Evolutionary conservation across 2,113 vertebrate species (phyloP), one percentile per base, ranked within the genome.

Genomic region (Platanista minor): DNA sequence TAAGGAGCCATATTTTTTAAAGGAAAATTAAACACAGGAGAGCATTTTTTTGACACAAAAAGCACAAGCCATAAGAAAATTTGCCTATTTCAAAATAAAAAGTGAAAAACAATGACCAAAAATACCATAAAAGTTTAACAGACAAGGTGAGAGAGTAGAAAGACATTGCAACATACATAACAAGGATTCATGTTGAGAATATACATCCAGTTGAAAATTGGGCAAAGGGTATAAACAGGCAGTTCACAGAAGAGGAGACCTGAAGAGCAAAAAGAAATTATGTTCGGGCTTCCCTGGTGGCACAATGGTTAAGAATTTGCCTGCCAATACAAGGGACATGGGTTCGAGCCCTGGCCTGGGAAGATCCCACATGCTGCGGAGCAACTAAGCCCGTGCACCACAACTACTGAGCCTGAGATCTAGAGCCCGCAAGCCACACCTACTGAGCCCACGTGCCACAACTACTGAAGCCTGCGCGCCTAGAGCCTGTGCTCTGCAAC

Each of bases 151-250:
- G 18, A n/a, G 36, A 41, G 21, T 12, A 31, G 13, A 14, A 52
- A 75, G 71, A n/a, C 36, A 13, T 7, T 29, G 57, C 11, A 2
- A 20, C 43, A 5, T 14, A 20, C 0, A 25, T 4, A 5, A 23
- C 52, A 8, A 83, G n/a, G 39, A 36, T 21, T 13, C 0, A 5
- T 11, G 23, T 2, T 39, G 86, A 59, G 46, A 64, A 18, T 3
- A 11, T 9, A 6, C 29, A 9, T 39, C 33, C 11, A 17, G 0
- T 6, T 52, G 36, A 31, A 85, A 41, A 23, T 0, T 6, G 41
- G 54, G 71, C 69, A 25, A 25, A 66, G 69, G 27, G 36, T 11
- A 57, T 14, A 64, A 75, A 27, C 52, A 74, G 23, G 52, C 8
- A 66, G 10, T 12, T 72, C 80, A 36, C 39, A 57, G 54, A 57